Percentiles rank a stretch among this genome's conserved stretches.
These are phyloP conservation scores for Hypomecis punctinalis DNA, from an alignment of 2,888 invertebrate genomes.

Conservation along the genomic window DNA sequence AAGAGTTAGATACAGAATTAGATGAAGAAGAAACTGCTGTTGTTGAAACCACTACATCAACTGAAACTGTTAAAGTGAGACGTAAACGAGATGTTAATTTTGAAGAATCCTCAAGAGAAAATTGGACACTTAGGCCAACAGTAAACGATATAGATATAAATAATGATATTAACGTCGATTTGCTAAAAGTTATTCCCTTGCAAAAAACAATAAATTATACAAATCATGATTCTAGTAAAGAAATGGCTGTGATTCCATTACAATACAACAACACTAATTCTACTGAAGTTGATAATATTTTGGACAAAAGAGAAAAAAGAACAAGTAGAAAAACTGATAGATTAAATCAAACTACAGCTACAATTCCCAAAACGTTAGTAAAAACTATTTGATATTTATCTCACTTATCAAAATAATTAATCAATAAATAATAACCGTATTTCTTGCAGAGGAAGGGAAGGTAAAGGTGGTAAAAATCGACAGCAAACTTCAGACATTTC, in stretches of 20 bases:
- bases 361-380: constrained; percentile 80
- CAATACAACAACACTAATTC: constrained; percentile 74
- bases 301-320: constrained; percentile 78
- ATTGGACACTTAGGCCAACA: constrained; percentile 58
- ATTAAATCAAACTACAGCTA: constrained; percentile 79
- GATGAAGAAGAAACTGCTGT: constrained; percentile 56
- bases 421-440: not conserved
- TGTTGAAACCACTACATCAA: constrained; percentile 52
- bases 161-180: constrained; percentile 60
- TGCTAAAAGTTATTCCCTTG: constrained; percentile 74
- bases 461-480: constrained; percentile 72
- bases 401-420: not conserved
- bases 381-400: not conserved
- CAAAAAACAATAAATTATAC: constrained; percentile 46
- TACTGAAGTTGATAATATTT: constrained; percentile 69
- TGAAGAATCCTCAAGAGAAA: constrained; percentile 62
- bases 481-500: constrained; percentile 55
- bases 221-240: constrained; percentile 49
- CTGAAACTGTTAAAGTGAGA: constrained; percentile 56
- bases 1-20: constrained; percentile 60
- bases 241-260: constrained; percentile 69
- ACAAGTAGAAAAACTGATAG: constrained; percentile 82
- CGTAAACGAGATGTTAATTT: constrained; percentile 60
- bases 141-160: constrained; percentile 47
- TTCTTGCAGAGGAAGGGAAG: constrained; percentile 69